Conservation (phyloP, 2,113 vertebrate genomes). For the Reinhardtius hippoglossoides region DNA sequence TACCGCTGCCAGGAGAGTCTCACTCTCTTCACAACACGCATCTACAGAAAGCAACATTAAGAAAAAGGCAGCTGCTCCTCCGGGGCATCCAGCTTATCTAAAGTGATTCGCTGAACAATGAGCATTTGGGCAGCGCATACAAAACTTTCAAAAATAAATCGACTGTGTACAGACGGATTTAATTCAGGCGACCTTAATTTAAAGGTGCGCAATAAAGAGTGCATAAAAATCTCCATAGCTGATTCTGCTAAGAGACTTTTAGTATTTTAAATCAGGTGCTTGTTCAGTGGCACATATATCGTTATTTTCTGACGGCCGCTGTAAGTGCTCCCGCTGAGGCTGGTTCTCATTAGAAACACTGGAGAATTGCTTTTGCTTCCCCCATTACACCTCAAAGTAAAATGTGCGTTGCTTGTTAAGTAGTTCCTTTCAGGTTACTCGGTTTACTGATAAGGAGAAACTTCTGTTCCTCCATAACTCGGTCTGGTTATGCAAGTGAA, state of each 20-base stretch:
- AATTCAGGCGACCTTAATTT: constrained; percentile 4
- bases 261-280: constrained; percentile 7
- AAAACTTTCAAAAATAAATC: neutral
- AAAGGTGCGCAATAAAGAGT: neutral
- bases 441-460: neutral
- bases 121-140: constrained; percentile 3
- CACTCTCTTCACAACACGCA: constrained; percentile 26
- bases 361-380: neutral
- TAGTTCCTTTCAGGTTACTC: neutral
- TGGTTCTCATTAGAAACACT: constrained; percentile 4
- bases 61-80: constrained; percentile 30
- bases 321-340: constrained; percentile 7
- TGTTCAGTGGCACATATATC: neutral
- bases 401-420: neutral
- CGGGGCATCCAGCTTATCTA: constrained; percentile 10
- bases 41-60: constrained; percentile 24
- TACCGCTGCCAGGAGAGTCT: neutral
- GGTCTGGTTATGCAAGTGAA: neutral
- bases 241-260: constrained; percentile 4
- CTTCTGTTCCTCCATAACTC: neutral
- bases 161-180: neutral
- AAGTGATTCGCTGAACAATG: constrained; percentile 26
- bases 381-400: neutral
- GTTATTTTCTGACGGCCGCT: neutral
- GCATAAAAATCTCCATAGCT: neutral